Base-by-base conservation (phyloP, 2,888 invertebrate genomes). In the Idaea straminata region DNA sequence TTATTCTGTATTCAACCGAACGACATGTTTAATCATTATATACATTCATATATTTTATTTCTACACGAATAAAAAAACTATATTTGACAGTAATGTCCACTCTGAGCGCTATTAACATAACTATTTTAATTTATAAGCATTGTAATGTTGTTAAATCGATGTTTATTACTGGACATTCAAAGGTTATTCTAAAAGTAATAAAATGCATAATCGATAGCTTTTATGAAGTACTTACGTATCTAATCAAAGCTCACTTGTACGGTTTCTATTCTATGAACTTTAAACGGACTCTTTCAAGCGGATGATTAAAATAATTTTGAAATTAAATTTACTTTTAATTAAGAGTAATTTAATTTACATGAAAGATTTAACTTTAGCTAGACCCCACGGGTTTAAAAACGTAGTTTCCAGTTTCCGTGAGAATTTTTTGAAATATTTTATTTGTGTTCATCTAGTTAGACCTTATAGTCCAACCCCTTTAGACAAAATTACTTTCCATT, bases 301-400 rank as follows among this genome's bases (percentile, higher is more conserved):
- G 64, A 61, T 64, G 62, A 57, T 47, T 47, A 47, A 47, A 47
- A 47, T 47, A 47, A 47, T 47, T 47, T 47, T 7, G 47, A 47
- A 47, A 47, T 47, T 47, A 47, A 47, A 6, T 47, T 47, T 47
- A 47, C 47, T 47, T n/a, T 47, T 47, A 13, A 47, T 47, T 47
- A 47, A 10, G 47, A 47, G 47, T 47, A 47, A 47, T 47, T 47
- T 47, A 47, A 7, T 36, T 36, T 36, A 36, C 13, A 47, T 47
- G 47, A 47, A 47, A 36, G 36, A 2, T 36, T 36, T 36, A 36
- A 47, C 47, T 13, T 47, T 47, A 47, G 13, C 10, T 47, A 47
- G 47, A 13, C 47, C 47, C 47, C 47, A 47, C 47, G 13, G 47
- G 10, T 7, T 10, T 13, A 10, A 47, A 38, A 13, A 10, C 36